These are phyloP conservation scores for Volucella bombylans DNA, from an alignment of 2,888 invertebrate genomes.

Conservation along the genomic window DNA sequence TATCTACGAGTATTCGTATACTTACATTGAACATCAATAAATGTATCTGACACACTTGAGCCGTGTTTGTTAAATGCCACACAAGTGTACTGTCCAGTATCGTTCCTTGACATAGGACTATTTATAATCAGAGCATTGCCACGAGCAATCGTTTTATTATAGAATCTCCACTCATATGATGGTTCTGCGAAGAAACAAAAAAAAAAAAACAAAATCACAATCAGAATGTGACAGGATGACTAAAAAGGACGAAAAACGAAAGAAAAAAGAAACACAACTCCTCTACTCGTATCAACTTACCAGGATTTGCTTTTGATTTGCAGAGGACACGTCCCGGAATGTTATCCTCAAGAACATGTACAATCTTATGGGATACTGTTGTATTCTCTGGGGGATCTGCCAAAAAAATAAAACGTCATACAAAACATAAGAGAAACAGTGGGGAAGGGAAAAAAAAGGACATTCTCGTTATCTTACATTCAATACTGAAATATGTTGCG, in stretches of 20 bases:
- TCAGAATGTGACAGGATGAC: constrained; percentile 25
- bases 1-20: constrained; percentile 66
- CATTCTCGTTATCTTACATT: constrained; percentile 87
- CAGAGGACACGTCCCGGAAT: constrained; percentile 84
- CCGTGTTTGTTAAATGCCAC: constrained; percentile 92
- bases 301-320: constrained; percentile 84
- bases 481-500: constrained; percentile 92
- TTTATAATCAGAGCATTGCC: constrained; percentile 84
- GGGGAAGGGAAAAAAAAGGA: constrained; percentile 40
- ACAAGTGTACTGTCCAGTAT: constrained; percentile 91
- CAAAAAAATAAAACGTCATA: constrained; percentile 48
- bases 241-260: constrained; percentile 13
- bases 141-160: constrained; percentile 79
- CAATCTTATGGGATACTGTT: constrained; percentile 85
- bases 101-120: constrained; percentile 87
- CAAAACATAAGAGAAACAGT: constrained; percentile 41
- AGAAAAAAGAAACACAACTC: no score
- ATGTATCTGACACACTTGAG: constrained; percentile 86
- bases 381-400: constrained; percentile 93
- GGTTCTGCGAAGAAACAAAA: constrained; percentile 77
- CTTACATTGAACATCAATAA: constrained; percentile 92
- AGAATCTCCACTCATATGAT: constrained; percentile 81
- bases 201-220: constrained; percentile 12
- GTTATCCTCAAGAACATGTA: constrained; percentile 83
- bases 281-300: constrained; percentile 76